Conservation (phyloP, 2,797 vertebrate genomes). For the Phoebastria nigripes region DNA sequence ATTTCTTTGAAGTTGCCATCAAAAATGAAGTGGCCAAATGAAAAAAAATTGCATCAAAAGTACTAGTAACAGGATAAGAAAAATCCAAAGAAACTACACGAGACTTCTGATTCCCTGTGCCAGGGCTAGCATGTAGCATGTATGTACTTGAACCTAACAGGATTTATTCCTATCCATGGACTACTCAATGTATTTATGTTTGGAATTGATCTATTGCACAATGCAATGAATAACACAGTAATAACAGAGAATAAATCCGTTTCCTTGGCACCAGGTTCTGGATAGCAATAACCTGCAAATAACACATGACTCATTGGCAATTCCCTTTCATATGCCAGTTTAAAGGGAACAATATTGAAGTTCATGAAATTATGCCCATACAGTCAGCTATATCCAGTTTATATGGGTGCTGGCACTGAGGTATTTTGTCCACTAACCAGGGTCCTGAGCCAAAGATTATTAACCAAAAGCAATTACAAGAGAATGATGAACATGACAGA, state of each 20-base stretch:
- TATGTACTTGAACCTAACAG: not conserved
- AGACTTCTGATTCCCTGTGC: not conserved
- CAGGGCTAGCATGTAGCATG: not conserved
- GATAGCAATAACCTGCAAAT: not conserved
- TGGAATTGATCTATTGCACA: not conserved
- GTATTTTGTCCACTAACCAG: not conserved
- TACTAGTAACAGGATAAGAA: not conserved
- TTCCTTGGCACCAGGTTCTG: not conserved
- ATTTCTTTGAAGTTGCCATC: not conserved
- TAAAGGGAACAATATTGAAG: not conserved
- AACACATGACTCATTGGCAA: not conserved
- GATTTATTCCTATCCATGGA: not conserved
- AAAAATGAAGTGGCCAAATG: not conserved
- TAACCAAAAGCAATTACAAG: not conserved
- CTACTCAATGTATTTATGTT: conserved; percentile 28
- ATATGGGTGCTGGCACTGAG: not conserved
- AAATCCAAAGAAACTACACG: not conserved
- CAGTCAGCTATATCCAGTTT: not conserved
- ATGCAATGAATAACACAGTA: not conserved
- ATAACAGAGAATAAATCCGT: conserved; percentile 23
- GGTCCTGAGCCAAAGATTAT: not conserved
- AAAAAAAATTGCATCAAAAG: not conserved
- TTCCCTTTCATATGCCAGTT: not conserved
- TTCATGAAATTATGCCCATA: not conserved
- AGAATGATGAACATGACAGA: not conserved